A percentile compares a stretch with the other conserved stretches of the same genome.
These are phyloP conservation scores for Neoniphon sammara DNA, from an alignment of 2,797 vertebrate species.

Conservation along the genomic window DNA sequence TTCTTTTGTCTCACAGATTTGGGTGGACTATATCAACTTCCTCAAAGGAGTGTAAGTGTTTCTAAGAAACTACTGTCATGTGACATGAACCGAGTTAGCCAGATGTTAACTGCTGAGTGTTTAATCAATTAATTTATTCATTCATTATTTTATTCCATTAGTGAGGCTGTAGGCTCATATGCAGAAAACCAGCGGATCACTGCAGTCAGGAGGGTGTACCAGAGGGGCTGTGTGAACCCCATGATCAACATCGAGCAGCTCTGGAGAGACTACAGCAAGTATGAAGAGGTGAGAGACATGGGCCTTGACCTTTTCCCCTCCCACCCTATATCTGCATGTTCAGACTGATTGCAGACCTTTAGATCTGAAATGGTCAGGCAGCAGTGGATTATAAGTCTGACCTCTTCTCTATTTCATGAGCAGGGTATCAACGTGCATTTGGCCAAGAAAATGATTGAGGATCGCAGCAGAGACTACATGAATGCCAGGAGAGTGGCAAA, in stretches of 20 bases:
- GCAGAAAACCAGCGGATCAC: constrained; percentile 99
- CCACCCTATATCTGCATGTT: neutral
- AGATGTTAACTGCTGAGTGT: neutral
- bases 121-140: neutral
- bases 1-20: constrained; percentile 85
- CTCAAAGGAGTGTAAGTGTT: constrained; percentile 98
- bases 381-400: constrained; percentile 9
- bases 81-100: neutral
- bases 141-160: constrained; percentile 58
- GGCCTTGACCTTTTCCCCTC: neutral
- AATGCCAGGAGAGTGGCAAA: constrained; percentile 98
- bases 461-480: constrained; percentile 99
- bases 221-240: constrained; percentile 98
- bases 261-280: constrained; percentile 99
- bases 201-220: constrained; percentile 97
- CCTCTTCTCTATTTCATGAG: constrained; percentile 42
- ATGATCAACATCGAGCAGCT: constrained; percentile 99
- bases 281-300: constrained; percentile 90
- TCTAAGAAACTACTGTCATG: neutral
- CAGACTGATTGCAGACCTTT: neutral
- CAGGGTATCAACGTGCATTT: constrained; percentile 99
- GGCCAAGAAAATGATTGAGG: constrained; percentile 99
- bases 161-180: constrained; percentile 98
- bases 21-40: constrained; percentile 99
- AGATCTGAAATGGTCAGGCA: neutral